phyloP scores from a whole-genome alignment of 2,888 invertebrate species.

The Choristoneura rosaceana region DNA sequence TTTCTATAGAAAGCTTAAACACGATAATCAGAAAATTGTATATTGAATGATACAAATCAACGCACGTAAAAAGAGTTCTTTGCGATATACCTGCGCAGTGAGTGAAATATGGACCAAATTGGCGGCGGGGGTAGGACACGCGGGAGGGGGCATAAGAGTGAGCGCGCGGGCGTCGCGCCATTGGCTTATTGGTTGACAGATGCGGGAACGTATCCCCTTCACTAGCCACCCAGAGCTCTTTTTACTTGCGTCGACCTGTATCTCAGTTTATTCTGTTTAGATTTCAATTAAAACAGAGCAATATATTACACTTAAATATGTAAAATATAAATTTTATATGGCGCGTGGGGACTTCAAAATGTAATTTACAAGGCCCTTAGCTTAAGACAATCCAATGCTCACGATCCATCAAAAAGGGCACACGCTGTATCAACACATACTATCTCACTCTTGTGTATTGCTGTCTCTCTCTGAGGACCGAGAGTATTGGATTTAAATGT shows the following conservation, averaged over 20 bases:
- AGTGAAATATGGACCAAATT: too few relatives aligned
- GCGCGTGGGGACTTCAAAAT: not conserved
- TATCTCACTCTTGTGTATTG: not conserved
- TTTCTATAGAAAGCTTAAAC: not conserved
- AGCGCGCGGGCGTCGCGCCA: too few relatives aligned
- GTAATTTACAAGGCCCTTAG: not conserved
- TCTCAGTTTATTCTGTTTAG: not conserved
- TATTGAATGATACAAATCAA: too few relatives aligned
- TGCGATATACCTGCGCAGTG: too few relatives aligned
- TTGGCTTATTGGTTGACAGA: too few relatives aligned
- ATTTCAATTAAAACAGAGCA: not conserved
- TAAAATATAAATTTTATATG: not conserved
- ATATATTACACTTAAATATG: not conserved
- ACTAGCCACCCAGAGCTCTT: too few relatives aligned
- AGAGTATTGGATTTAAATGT: not conserved
- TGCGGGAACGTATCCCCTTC: too few relatives aligned
- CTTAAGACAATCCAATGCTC: not conserved
- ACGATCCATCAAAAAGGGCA: not conserved
- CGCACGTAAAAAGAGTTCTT: too few relatives aligned
- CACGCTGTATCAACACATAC: not conserved
- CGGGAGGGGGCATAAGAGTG: too few relatives aligned
- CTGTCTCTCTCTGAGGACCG: not conserved
- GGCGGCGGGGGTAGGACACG: too few relatives aligned
- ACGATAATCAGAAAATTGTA: not conserved
- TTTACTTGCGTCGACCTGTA: too few relatives aligned